These are phyloP conservation scores for Trisateles emortualis DNA, from an alignment of 2,888 invertebrate species.

Conservation along the genomic window DNA sequence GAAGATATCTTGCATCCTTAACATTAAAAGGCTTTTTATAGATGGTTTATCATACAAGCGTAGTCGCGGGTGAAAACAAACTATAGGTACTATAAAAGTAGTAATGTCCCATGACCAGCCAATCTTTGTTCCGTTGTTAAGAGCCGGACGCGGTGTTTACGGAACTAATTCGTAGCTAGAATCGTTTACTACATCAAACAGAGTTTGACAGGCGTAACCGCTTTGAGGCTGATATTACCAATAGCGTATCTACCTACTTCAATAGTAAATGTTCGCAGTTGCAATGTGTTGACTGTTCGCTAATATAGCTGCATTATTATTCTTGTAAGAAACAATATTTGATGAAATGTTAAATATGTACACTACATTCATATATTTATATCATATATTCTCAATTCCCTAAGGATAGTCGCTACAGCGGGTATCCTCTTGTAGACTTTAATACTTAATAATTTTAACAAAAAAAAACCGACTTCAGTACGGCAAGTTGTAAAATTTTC, in stretches of 20 bases:
- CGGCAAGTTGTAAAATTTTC: no score
- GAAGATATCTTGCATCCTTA: neutral
- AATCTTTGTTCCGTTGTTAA: conserved; percentile 9
- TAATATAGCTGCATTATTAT: neutral
- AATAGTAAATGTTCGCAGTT: neutral
- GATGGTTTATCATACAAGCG: neutral
- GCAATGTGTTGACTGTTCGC: conserved; percentile 1
- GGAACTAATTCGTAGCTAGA: conserved; percentile 12
- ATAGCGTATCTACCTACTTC: neutral
- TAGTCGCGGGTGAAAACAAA: neutral
- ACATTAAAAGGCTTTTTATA: no score
- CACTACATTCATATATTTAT: no score
- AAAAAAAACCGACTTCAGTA: no score
- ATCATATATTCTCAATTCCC: no score
- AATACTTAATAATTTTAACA: no score
- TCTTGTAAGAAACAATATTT: no score
- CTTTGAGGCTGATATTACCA: conserved; percentile 10
- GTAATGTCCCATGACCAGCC: conserved; percentile 1
- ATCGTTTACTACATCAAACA: conserved; percentile 11
- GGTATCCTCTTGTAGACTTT: no score
- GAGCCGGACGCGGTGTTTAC: conserved; percentile 16
- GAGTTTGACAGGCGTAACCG: conserved; percentile 9
- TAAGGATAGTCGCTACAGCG: no score
- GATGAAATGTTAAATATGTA: no score
- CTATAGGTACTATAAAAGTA: neutral